phyloP scores from a whole-genome alignment of 2,797 vertebrate genomes.

The Argyrosomus regius region DNA sequence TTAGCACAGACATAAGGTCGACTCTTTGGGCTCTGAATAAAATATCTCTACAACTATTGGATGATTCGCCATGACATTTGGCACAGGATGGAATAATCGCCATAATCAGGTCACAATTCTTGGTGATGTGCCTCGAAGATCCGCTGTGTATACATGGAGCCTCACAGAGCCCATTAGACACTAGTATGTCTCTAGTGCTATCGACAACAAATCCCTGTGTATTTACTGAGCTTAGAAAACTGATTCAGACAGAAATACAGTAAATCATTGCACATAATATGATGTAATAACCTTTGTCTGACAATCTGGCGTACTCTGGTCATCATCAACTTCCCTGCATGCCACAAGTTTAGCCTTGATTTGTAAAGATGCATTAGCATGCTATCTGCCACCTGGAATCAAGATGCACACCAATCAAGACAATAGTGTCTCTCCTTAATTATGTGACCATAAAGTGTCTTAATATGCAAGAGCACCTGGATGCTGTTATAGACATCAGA shows the following conservation, averaged over 20 bases:
- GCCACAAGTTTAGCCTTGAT: constrained; percentile 51
- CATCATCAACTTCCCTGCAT: constrained; percentile 24
- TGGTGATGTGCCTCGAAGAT: background rate
- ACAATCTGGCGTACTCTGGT: constrained; percentile 8
- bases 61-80: background rate
- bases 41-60: background rate
- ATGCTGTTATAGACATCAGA: constrained; percentile 64
- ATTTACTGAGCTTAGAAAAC: constrained; percentile 13
- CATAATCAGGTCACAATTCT: too few relatives aligned
- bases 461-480: constrained; percentile 75
- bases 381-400: constrained; percentile 74
- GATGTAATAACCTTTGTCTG: constrained; percentile 31
- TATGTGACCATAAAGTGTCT: constrained; percentile 65
- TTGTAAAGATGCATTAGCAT: constrained; percentile 56
- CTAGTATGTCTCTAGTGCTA: background rate
- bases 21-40: background rate
- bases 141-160: background rate
- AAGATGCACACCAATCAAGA: constrained; percentile 66
- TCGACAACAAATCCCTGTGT: background rate
- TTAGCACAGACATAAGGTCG: background rate
- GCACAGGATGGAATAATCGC: background rate
- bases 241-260: background rate
- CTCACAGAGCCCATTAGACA: background rate
- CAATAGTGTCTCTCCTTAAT: constrained; percentile 60
- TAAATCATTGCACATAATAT: constrained; percentile 12